These are phyloP conservation scores for Temnothorax nylanderi DNA, from an alignment of 1,140 invertebrate genomes.

Conservation along the genomic window DNA sequence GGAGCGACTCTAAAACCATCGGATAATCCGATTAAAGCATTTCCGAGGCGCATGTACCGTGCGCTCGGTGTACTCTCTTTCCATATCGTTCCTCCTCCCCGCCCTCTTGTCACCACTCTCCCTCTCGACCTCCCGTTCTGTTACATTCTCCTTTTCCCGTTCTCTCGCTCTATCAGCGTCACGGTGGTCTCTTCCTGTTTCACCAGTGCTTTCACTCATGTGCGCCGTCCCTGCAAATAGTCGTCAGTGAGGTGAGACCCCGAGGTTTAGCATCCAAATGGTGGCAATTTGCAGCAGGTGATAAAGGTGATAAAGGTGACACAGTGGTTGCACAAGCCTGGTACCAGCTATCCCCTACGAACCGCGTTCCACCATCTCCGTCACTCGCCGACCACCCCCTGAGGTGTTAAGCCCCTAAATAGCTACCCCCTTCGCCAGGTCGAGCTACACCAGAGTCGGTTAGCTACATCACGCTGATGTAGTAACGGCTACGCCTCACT, in stretches of 20 bases:
- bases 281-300: constrained; percentile 85
- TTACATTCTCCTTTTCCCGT: constrained; percentile 24
- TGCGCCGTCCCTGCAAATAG: constrained; percentile 81
- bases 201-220: constrained; percentile 30
- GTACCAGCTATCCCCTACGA: constrained; percentile 65
- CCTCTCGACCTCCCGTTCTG: not conserved
- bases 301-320: constrained; percentile 86
- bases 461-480: constrained; percentile 56
- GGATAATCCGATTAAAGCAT: constrained; percentile 82
- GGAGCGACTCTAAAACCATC: constrained; percentile 74
- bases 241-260: constrained; percentile 80
- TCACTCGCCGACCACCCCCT: constrained; percentile 69
- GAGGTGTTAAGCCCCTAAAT: constrained; percentile 84
- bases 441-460: constrained; percentile 65
- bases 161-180: constrained; percentile 52
- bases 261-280: constrained; percentile 85
- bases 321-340: constrained; percentile 78
- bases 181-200: constrained; percentile 7
- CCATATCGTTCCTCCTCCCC: constrained; percentile 22
- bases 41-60: constrained; percentile 75
- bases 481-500: constrained; percentile 52
- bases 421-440: constrained; percentile 78
- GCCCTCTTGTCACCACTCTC: not conserved
- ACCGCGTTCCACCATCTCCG: constrained; percentile 58
- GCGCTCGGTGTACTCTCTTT: constrained; percentile 49